These are phyloP conservation scores for Phenacoccus solenopsis DNA, from an alignment of 1,140 invertebrate genomes.

Conservation along the genomic window DNA sequence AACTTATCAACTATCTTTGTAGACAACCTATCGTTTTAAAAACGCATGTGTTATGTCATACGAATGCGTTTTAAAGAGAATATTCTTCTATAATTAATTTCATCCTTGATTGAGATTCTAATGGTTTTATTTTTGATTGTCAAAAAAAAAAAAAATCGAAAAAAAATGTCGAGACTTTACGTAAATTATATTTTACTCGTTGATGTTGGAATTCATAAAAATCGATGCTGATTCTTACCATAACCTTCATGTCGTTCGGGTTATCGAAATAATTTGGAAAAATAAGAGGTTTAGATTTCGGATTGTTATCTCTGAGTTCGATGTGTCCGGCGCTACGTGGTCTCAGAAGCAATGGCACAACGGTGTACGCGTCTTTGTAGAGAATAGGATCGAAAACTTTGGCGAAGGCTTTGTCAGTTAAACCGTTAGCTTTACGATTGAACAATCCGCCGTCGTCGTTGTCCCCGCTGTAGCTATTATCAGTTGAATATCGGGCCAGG, in stretches of 20 bases:
- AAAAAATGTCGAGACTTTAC: too few species aligned
- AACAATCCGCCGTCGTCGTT: conserved; percentile 62
- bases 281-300: conserved; percentile 56
- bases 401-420: conserved; percentile 51
- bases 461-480: conserved; percentile 53
- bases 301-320: conserved; percentile 48
- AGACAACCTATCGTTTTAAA: too few species aligned
- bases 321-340: conserved; percentile 58
- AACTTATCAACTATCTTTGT: too few species aligned
- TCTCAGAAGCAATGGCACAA: conserved; percentile 50
- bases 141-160: too few species aligned
- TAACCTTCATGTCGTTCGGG: conserved; percentile 49
- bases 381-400: conserved; percentile 52
- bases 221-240: conserved; percentile 45
- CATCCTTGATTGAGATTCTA: too few species aligned
- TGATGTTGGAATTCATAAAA: too few species aligned
- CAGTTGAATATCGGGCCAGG: conserved; percentile 67
- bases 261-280: conserved; percentile 66
- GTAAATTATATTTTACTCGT: too few species aligned
- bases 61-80: too few species aligned
- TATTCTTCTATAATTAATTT: too few species aligned
- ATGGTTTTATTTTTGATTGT: too few species aligned
- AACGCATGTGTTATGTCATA: too few species aligned
- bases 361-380: conserved; percentile 49
- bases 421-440: conserved; percentile 47